phyloP scores from a whole-genome alignment of 2,797 vertebrate species.

The Gouania willdenowi region DNA sequence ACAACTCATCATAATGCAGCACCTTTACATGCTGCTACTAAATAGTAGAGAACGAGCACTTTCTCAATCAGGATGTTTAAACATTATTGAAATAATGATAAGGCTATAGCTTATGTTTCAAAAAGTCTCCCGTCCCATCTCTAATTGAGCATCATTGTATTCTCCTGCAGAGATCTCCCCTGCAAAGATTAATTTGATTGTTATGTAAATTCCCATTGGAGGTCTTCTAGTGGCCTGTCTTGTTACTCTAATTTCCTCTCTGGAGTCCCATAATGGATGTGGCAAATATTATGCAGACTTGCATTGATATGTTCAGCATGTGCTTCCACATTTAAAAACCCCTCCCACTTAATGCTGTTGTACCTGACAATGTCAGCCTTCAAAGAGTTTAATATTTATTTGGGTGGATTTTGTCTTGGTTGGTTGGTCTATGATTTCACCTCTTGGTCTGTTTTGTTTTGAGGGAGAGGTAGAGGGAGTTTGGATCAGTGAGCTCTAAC shows the following conservation, averaged over 20 bases:
- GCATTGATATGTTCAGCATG: constrained; percentile 27
- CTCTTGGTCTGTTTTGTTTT: constrained; percentile 48
- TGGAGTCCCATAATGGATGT: constrained; percentile 20
- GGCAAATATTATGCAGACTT: constrained; percentile 23
- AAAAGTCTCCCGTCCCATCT: constrained; percentile 4
- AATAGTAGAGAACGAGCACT: too few species aligned
- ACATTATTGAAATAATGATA: too few species aligned
- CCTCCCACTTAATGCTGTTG: constrained; percentile 13
- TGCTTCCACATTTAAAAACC: constrained; percentile 14
- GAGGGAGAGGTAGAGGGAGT: constrained; percentile 14
- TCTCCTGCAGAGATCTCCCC: constrained; percentile 15
- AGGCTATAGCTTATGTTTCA: too few species aligned
- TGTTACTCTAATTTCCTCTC: constrained; percentile 37
- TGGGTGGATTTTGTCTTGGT: constrained; percentile 18
- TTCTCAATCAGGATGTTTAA: too few species aligned
- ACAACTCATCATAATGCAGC: too few species aligned
- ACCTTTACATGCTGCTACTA: too few species aligned
- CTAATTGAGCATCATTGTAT: constrained; percentile 5
- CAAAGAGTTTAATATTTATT: constrained; percentile 36
- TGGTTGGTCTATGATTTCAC: constrained; percentile 41
- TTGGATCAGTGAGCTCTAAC: constrained; percentile 28
- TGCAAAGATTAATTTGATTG: constrained; percentile 36
- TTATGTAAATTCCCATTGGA: constrained; percentile 36
- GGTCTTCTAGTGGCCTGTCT: constrained; percentile 26
- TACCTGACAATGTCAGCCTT: constrained; percentile 12